Evolutionary conservation across 1,140 invertebrate species (phyloP), one percentile per base, ranked within the genome.

Genomic region (Dufourea novaeangliae): DNA sequence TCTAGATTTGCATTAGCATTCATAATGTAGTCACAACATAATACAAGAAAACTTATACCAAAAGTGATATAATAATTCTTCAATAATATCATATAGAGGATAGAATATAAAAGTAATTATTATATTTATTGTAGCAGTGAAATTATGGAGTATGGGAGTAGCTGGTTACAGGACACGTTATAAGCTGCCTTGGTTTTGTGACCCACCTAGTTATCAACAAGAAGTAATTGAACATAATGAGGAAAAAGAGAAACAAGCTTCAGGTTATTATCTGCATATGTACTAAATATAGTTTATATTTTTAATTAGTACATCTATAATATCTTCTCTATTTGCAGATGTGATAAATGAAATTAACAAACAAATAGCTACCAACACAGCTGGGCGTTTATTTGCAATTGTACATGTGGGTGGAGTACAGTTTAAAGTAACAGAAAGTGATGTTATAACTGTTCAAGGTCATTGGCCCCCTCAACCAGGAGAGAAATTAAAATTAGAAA

Each of bases 391-490:
- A 57, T 99, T 98, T 94, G 97, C 97, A 11, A 94, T 98, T 8
- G 94, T 98, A 6, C 95, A 97, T 84, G 74, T 98, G 12, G 93
- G 94, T 79, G 97, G 97, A 4, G 97, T 96, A 90, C 98, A 98
- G 88, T 96, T 95, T 88, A 97, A 98, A 93, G 93, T 99, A 0
- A 98, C 97, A 4, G 93, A 95, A 52, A 97, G 96, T 59, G 98
- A 99, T 92, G 91, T 98, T 1, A 93, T 99, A 52, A 92, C 98
- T 1, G 92, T 98, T 7, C 95, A 97, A 89, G 96, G 96, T 1
- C 94, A 96, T 82, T 98, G 97, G 95, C 95, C 96, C 22, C 97
- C 97, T 12, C 95, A 94, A 61, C 94, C 95, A 80, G 97, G 97
- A 0, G 97, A 98, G 89, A 92, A 95, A 90, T 95, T 99, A 57